Evolutionary conservation across 2,888 invertebrate species (phyloP).

Genomic region (Pogonocherus hispidulus): DNA sequence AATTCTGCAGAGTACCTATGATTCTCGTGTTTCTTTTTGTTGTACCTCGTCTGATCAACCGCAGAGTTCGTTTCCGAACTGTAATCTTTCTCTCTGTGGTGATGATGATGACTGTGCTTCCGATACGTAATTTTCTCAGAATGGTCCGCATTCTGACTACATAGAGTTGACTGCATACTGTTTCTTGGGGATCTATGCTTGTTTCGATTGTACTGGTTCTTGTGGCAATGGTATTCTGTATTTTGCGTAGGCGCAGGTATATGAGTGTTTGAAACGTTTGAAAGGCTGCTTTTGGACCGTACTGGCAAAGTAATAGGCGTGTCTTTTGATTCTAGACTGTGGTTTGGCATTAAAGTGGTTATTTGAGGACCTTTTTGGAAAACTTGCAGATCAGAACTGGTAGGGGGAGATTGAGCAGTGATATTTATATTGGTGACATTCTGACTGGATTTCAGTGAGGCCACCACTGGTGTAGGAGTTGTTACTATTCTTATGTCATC

Average conservation of each 20-base stretch:
- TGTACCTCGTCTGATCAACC: constrained; percentile 67
- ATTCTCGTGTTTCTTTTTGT: constrained; percentile 52
- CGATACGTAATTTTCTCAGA: constrained; percentile 59
- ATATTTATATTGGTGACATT: constrained; percentile 82
- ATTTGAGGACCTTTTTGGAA: constrained; percentile 87
- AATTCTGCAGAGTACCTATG: constrained; percentile 53
- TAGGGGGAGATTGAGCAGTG: constrained; percentile 71
- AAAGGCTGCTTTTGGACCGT: constrained; percentile 70
- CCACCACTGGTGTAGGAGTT: constrained; percentile 62
- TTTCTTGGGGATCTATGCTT: constrained; percentile 62
- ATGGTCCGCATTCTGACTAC: constrained; percentile 70
- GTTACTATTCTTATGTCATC: constrained; percentile 59
- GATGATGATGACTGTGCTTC: constrained; percentile 62
- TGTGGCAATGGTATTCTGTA: constrained; percentile 57
- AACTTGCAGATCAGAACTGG: constrained; percentile 69
- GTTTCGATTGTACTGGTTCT: constrained; percentile 57
- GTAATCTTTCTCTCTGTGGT: constrained; percentile 69
- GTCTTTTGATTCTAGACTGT: constrained; percentile 69
- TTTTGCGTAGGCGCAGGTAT: constrained; percentile 64
- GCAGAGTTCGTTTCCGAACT: constrained; percentile 74
- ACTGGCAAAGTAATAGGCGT: constrained; percentile 64
- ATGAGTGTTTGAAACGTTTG: constrained; percentile 73
- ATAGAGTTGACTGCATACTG: constrained; percentile 67
- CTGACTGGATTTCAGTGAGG: constrained; percentile 70
- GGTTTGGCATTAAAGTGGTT: constrained; percentile 79